Percentiles rank a stretch among this genome's conserved stretches.
phyloP scores from a whole-genome alignment of 2,113 vertebrate genomes.

The Oryzias curvinotus region DNA sequence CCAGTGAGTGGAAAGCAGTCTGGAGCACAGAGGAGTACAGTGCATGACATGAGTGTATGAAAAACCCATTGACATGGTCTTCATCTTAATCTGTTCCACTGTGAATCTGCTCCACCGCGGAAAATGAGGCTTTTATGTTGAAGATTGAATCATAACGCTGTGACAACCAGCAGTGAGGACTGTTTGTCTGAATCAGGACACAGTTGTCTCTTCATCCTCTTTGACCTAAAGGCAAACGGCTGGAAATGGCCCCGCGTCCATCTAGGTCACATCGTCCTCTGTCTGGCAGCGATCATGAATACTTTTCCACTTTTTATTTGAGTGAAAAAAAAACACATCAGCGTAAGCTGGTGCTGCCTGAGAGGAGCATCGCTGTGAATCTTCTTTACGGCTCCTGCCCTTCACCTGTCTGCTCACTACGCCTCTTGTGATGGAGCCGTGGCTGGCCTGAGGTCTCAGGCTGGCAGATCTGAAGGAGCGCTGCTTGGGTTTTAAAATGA shows the following conservation, averaged over 20 bases:
- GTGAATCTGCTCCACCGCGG: conserved; percentile 27
- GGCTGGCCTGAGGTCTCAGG: not conserved
- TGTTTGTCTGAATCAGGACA: conserved; percentile 16
- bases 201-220: conserved; percentile 5
- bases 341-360: conserved; percentile 7
- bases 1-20: conserved; percentile 6
- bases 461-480: conserved; percentile 24
- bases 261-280: conserved; percentile 36
- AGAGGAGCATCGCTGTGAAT: conserved; percentile 7
- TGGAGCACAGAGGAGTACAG: conserved; percentile 3
- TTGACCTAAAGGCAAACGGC: conserved; percentile 22
- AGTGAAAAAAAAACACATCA: conserved; percentile 27
- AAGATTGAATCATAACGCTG: conserved; percentile 40
- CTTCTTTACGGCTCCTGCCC: conserved; percentile 16
- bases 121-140: conserved; percentile 23
- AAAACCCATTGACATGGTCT: conserved; percentile 15
- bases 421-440: not conserved
- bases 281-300: conserved; percentile 14
- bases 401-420: not conserved
- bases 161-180: conserved; percentile 28
- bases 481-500: conserved; percentile 11
- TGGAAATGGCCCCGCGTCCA: conserved; percentile 20
- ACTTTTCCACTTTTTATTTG: not conserved
- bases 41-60: conserved; percentile 18
- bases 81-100: conserved; percentile 22